Conservation (phyloP, 2,888 invertebrate species). For the Hypena proboscidalis region DNA sequence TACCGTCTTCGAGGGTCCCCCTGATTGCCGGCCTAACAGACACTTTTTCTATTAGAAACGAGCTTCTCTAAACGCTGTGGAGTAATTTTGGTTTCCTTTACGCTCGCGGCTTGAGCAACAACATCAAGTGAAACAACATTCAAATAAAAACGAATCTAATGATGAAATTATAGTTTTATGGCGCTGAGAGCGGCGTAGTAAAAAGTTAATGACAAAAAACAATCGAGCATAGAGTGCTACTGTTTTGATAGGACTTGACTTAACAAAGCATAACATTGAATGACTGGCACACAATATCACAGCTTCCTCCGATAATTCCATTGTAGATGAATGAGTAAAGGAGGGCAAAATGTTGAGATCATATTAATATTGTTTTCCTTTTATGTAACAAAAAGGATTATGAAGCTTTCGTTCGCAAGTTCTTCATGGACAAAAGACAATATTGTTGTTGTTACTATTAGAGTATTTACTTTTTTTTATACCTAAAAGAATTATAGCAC, state of each 20-base stretch:
- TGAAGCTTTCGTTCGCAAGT: constrained; percentile 12
- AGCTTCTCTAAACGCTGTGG: constrained; percentile 26
- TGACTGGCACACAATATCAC: constrained; percentile 4
- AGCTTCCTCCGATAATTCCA: constrained; percentile 9
- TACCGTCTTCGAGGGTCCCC: constrained; percentile 50
- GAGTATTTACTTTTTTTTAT: constrained; percentile 34
- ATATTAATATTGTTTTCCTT: constrained; percentile 24
- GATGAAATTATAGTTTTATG: constrained; percentile 28
- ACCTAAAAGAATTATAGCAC: too few species aligned
- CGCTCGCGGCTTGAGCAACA: constrained; percentile 22
- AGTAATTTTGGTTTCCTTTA: constrained; percentile 33
- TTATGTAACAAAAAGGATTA: constrained; percentile 24
- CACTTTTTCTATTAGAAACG: constrained; percentile 52
- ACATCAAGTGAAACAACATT: constrained; percentile 16
- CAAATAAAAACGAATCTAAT: constrained; percentile 27
- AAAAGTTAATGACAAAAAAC: constrained; percentile 26
- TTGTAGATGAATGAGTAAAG: constrained; percentile 1
- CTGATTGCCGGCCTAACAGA: constrained; percentile 43
- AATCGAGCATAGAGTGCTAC: constrained; percentile 30
- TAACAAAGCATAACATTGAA: constrained; percentile 16
- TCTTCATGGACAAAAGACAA: constrained; percentile 18
- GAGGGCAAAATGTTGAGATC: neutral
- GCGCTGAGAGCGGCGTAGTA: constrained; percentile 19
- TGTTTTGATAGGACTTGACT: constrained; percentile 23
- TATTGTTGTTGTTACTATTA: constrained; percentile 19